Evolutionary conservation across 2,888 invertebrate species (phyloP).

Genomic region (Mythimna albipuncta): DNA sequence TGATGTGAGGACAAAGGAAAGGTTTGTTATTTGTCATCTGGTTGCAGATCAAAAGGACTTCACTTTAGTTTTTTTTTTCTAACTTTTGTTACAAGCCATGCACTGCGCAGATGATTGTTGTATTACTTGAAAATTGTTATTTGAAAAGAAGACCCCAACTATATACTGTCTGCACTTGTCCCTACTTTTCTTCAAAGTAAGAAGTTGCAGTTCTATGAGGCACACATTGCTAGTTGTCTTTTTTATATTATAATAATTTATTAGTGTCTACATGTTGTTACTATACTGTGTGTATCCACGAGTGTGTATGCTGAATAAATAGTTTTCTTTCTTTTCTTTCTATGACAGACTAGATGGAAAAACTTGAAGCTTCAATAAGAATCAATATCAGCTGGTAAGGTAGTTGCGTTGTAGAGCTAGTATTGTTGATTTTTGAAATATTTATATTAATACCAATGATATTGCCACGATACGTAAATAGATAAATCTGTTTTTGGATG

Average conservation of each 20-base stretch:
- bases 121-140: not conserved
- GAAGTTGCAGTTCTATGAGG: not conserved
- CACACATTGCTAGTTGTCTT: too few species aligned
- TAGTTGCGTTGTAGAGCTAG: too few species aligned
- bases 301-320: too few species aligned
- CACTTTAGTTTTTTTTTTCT: not conserved
- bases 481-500: not conserved
- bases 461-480: not conserved
- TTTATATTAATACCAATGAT: too few species aligned
- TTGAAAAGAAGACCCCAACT: too few species aligned
- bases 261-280: too few species aligned
- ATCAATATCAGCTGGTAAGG: too few species aligned
- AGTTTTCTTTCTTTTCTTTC: too few species aligned
- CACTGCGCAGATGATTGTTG: too few species aligned
- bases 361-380: not conserved
- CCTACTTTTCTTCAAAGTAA: not conserved
- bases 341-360: not conserved
- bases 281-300: too few species aligned
- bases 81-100: not conserved
- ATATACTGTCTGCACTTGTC: not conserved
- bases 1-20: constrained; percentile 32
- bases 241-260: too few species aligned
- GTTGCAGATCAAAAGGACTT: constrained; percentile 19
- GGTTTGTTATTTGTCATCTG: constrained; percentile 5
- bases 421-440: too few species aligned